Evolutionary conservation across 2,888 invertebrate species (phyloP).

Genomic region (Plusia festucae): DNA sequence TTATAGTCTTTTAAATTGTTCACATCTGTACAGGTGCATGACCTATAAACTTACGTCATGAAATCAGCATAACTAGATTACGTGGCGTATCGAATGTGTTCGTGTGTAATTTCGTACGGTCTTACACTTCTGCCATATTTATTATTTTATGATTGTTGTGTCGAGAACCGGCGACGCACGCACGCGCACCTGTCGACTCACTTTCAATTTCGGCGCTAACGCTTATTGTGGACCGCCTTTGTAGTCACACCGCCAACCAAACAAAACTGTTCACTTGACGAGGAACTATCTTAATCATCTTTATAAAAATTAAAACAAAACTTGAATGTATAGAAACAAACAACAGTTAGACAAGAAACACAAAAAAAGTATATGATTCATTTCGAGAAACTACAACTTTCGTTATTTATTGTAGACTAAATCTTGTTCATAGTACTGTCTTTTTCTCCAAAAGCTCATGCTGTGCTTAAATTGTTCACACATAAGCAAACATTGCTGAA

Average conservation of each 20-base stretch:
- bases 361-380: too few species aligned
- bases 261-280: slow-evolving; percentile 43
- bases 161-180: slow-evolving; percentile 56
- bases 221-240: slow-evolving; percentile 66
- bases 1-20: slow-evolving; percentile 6
- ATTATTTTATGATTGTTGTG: slow-evolving; percentile 48
- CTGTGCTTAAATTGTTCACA: slow-evolving; percentile 17
- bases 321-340: slow-evolving; percentile 28
- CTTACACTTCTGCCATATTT: slow-evolving; percentile 50
- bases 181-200: slow-evolving; percentile 69
- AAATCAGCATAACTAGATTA: slow-evolving; percentile 44
- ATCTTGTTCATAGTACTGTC: not conserved
- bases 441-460: not conserved
- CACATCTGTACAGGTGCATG: slow-evolving; percentile 20
- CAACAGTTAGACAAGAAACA: slow-evolving; percentile 39
- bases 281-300: slow-evolving; percentile 39
- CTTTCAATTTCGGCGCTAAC: slow-evolving; percentile 78
- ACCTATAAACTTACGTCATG: slow-evolving; percentile 39
- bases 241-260: slow-evolving; percentile 63
- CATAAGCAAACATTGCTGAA: slow-evolving; percentile 28
- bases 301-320: slow-evolving; percentile 43
- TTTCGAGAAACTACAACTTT: slow-evolving; percentile 35
- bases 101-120: slow-evolving; percentile 51
- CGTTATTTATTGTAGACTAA: slow-evolving; percentile 20
- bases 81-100: slow-evolving; percentile 31